Conservation (phyloP, 2,797 vertebrate species). For the Enteromius treurensis region DNA sequence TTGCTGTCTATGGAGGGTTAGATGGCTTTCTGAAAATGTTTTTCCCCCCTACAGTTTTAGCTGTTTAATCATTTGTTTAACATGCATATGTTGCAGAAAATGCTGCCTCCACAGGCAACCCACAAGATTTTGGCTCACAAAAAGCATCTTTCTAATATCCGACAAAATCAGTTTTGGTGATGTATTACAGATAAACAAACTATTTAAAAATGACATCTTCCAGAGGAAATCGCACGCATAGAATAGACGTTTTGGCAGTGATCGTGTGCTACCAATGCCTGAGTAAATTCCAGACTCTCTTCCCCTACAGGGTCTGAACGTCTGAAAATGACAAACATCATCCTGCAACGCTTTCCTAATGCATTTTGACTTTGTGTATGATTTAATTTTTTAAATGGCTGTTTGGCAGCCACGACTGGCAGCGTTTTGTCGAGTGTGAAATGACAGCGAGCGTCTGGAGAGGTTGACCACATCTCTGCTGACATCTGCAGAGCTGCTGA, state of each 20-base stretch:
- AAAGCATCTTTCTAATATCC: not conserved
- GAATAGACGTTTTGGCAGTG: not conserved
- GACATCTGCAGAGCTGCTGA: conserved; percentile 31
- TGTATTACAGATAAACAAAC: conserved; percentile 13
- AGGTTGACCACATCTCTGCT: conserved; percentile 35
- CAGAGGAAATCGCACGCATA: not conserved
- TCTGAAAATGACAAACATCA: conserved; percentile 20
- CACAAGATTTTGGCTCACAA: not conserved
- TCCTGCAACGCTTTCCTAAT: not conserved
- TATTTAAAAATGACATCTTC: conserved; percentile 1
- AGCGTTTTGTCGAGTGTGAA: conserved; percentile 18
- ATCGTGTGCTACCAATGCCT: not conserved
- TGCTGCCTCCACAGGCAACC: not conserved
- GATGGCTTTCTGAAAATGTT: no score
- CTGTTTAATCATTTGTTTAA: not conserved
- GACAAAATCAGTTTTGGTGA: not conserved
- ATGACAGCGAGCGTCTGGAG: conserved; percentile 21
- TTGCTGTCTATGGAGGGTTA: no score
- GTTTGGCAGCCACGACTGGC: conserved; percentile 2
- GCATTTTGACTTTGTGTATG: conserved; percentile 1
- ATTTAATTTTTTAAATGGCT: conserved; percentile 16
- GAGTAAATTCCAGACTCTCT: not conserved
- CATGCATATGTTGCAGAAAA: not conserved
- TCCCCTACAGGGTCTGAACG: not conserved
- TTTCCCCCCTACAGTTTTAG: not conserved